Evolutionary conservation across 2,888 invertebrate genomes (phyloP).

Genomic region (Cistogaster globosa): DNA sequence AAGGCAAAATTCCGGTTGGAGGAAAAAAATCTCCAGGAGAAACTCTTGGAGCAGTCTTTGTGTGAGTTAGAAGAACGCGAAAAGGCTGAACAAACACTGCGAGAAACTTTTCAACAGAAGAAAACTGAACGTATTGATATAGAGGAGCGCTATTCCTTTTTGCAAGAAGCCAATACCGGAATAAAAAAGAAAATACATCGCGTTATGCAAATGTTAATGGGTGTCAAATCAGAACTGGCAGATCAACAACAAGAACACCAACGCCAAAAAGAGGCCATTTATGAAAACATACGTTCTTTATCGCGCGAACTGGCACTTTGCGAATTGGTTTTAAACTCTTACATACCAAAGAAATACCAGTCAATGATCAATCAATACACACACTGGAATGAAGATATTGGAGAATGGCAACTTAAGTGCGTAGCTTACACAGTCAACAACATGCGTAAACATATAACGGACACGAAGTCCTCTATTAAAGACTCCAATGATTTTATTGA

Average conservation of each 20-base stretch:
- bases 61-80: slow-evolving; percentile 91
- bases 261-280: slow-evolving; percentile 96
- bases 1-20: slow-evolving; percentile 98
- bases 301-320: slow-evolving; percentile 95
- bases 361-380: slow-evolving; percentile 95
- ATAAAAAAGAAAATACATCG: slow-evolving; percentile 96
- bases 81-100: slow-evolving; percentile 90
- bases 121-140: slow-evolving; percentile 96
- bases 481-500: slow-evolving; percentile 85
- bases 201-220: slow-evolving; percentile 93
- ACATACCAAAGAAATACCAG: slow-evolving; percentile 97
- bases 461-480: slow-evolving; percentile 81
- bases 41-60: slow-evolving; percentile 93
- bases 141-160: slow-evolving; percentile 95
- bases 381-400: slow-evolving; percentile 99
- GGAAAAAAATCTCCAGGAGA: slow-evolving; percentile 98
- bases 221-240: slow-evolving; percentile 92
- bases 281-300: slow-evolving; percentile 95
- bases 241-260: slow-evolving; percentile 97
- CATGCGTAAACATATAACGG: slow-evolving; percentile 89
- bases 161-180: slow-evolving; percentile 97
- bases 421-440: slow-evolving; percentile 99
- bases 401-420: slow-evolving; percentile 98
- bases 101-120: slow-evolving; percentile 92
- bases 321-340: slow-evolving; percentile 94